Percentiles rank a stretch among this genome's conserved stretches.
Evolutionary conservation across 1,140 invertebrate genomes (phyloP).

Genomic region (Pararge aegeria): DNA sequence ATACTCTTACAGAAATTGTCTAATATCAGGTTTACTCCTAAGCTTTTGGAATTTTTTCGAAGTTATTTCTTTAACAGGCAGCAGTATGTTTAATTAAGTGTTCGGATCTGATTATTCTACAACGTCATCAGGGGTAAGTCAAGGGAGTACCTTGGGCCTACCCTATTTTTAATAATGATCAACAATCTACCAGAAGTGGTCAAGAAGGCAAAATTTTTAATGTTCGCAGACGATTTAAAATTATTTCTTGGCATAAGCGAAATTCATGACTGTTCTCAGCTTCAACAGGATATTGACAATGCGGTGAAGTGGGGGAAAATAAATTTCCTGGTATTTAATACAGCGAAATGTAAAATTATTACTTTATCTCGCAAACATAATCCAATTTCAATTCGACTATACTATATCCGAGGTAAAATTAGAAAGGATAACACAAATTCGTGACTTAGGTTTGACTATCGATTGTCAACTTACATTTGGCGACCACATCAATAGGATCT

Average conservation of each 20-base stretch:
- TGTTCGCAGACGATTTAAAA: conserved; percentile 35
- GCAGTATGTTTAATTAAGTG: not conserved
- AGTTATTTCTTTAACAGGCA: not conserved
- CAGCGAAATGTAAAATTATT: no score
- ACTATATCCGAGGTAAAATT: no score
- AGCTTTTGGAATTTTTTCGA: not conserved
- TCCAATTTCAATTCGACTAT: no score
- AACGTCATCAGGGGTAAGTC: no score
- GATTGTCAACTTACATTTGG: no score
- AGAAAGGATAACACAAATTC: no score
- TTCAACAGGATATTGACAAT: conserved; percentile 22
- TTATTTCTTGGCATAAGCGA: conserved; percentile 17
- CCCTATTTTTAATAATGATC: conserved; percentile 1
- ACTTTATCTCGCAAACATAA: no score
- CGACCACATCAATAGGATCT: no score
- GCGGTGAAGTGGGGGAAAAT: conserved; percentile 12
- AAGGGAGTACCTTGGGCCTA: no score
- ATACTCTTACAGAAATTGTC: not conserved
- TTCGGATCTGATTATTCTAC: no score
- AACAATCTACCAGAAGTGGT: conserved; percentile 24
- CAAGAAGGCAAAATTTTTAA: conserved; percentile 16
- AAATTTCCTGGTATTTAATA: not conserved
- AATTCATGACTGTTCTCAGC: conserved; percentile 1
- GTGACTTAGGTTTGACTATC: no score
- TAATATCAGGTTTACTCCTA: not conserved